A percentile compares a stretch with the other conserved stretches of the same genome.
Evolutionary conservation across 2,797 vertebrate species (phyloP).

Genomic region (Microctenopoma lineatum): DNA sequence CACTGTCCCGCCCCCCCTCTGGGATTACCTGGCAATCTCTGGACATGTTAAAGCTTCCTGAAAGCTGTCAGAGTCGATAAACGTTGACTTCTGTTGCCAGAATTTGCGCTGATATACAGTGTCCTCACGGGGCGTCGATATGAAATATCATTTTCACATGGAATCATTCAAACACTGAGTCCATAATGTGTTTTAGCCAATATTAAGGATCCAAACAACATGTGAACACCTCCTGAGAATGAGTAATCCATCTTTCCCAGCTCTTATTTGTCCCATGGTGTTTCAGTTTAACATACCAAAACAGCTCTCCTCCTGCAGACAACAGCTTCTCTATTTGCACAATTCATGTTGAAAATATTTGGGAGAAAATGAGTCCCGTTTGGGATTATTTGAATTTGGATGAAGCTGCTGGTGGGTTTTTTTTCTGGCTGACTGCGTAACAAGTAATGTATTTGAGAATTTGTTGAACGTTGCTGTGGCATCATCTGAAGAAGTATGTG

Average conservation of each 20-base stretch:
- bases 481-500: background rate
- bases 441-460: background rate
- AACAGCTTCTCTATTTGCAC: conserved; percentile 31
- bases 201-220: conserved; percentile 3
- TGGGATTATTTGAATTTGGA: conserved; percentile 44
- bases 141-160: background rate
- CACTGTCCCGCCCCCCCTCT: background rate
- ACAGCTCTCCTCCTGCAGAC: conserved; percentile 13
- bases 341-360: conserved; percentile 31
- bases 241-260: background rate
- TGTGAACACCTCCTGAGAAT: background rate
- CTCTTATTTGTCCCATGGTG: conserved; percentile 25
- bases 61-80: conserved; percentile 40
- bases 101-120: background rate
- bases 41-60: conserved; percentile 3
- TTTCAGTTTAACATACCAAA: conserved; percentile 31
- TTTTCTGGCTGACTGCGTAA: conserved; percentile 1
- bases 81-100: conserved; percentile 1
- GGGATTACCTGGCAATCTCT: conserved; percentile 28
- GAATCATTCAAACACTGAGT: background rate
- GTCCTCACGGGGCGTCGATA: background rate
- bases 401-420: conserved; percentile 6
- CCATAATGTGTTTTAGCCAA: background rate
- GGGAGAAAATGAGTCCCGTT: conserved; percentile 27
- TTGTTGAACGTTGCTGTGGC: background rate